These are phyloP conservation scores for Caenorhabditis tropicalis DNA, from an alignment of 1,140 invertebrate species.

Conservation along the genomic window DNA sequence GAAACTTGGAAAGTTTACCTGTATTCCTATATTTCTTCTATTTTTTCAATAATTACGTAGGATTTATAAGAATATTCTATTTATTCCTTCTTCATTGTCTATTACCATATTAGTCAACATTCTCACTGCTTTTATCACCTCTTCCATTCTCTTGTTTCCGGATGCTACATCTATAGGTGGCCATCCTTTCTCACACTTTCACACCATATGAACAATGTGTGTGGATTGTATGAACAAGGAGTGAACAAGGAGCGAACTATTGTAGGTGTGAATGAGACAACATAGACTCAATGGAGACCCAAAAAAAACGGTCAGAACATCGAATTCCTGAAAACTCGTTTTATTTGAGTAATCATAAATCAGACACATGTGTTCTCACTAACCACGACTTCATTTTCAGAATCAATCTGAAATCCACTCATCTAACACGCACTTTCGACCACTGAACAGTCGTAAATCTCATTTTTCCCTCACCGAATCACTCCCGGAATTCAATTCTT, in stretches of 20 bases:
- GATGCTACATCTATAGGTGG: not conserved
- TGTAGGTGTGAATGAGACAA: not conserved
- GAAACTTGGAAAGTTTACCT: not conserved
- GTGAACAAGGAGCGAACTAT: not conserved
- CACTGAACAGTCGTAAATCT: slow-evolving; percentile 30
- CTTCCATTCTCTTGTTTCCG: not conserved
- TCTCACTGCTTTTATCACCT: not conserved
- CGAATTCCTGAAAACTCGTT: not conserved
- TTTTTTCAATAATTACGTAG: too few species aligned
- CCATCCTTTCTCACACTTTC: not conserved
- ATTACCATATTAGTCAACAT: not conserved
- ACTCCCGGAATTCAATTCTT: slow-evolving; percentile 25
- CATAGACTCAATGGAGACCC: not conserved
- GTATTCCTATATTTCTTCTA: not conserved
- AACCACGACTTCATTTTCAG: too few species aligned
- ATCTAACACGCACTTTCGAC: slow-evolving; percentile 20
- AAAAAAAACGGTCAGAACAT: not conserved
- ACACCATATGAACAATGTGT: not conserved
- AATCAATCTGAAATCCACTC: not conserved
- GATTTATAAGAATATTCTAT: too few species aligned
- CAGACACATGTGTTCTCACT: not conserved
- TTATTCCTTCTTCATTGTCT: too few species aligned
- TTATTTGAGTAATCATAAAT: not conserved
- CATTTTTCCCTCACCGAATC: slow-evolving; percentile 23
- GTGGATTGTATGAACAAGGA: not conserved